These are phyloP conservation scores for Branchellion lobata DNA, from an alignment of 2,888 invertebrate genomes.

Conservation along the genomic window DNA sequence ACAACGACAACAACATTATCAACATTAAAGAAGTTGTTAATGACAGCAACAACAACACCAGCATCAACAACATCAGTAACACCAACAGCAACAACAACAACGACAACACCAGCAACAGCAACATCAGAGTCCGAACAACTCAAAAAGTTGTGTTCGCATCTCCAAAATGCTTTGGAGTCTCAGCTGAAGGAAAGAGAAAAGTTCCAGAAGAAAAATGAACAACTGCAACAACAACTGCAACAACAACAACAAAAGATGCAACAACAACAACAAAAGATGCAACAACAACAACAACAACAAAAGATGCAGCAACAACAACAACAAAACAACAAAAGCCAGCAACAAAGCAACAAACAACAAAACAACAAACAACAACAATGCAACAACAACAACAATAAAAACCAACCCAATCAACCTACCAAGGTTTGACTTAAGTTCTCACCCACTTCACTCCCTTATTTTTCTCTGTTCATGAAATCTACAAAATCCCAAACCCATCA, in stretches of 20 bases:
- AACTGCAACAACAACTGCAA: conserved; percentile 20
- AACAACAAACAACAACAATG: no score
- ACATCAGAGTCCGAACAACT: conserved; percentile 11
- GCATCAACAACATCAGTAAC: background rate
- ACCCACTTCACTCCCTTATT: no score
- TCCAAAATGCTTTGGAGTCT: conserved; percentile 20
- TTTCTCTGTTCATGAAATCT: no score
- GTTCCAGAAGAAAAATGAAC: conserved; percentile 32
- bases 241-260: background rate
- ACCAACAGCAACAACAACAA: background rate
- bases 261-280: conserved; percentile 5
- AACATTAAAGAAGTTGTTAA: background rate
- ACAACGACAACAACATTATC: conserved; percentile 5
- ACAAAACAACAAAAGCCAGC: no score
- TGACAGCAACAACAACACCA: background rate
- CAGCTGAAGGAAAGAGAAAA: conserved; percentile 40
- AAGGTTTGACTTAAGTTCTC: no score
- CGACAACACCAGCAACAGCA: conserved; percentile 11
- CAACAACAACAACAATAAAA: no score
- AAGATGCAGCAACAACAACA: background rate
- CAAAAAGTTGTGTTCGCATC: conserved; percentile 19
- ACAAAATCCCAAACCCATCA: no score
- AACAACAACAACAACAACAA: conserved; percentile 2
- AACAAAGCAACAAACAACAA: background rate
- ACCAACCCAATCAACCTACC: no score